Base-by-base conservation (phyloP, 2,113 vertebrate genomes). In the Xerus inauris region DNA sequence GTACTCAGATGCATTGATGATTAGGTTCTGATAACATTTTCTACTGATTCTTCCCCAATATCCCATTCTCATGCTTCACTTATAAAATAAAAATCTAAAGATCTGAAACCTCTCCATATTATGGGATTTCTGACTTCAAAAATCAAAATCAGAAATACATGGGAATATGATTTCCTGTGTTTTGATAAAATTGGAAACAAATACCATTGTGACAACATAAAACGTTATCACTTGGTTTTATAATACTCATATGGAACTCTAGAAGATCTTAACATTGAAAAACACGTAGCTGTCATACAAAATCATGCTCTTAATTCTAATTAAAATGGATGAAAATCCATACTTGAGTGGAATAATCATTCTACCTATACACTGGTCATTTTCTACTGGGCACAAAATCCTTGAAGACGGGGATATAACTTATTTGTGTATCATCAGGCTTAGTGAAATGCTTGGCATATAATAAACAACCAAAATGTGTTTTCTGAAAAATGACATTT, bases 401-500 rank as follows among this genome's bases (percentile, higher is more conserved):
- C 51, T 95, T 91, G 28, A 91, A 42, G 54, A 65, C n/a, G 86
- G 71, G 40, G 19, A 51, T 28, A 69, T 45, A 49, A 87, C 30
- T n/a, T 88, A 67, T 93, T 35, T 80, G 26, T 67, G 20, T 57
- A 49, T 76, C 64, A 40, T 89, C 20, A 84, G n/a, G 17, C 26
- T 93, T 94, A 51, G 89, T 80, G 40, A 4, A 85, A 81, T 89
- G 38, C 8, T 84, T 87, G 59, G 26, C 13, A 91, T 82, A 45
- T 67, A 38, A 81, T 79, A 92, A 97, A 79, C 6, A 92, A 73
- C 92, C 22, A 94, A 92, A 96, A 76, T 62, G 17, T 8, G 5
- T 83, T 96, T 96, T 51, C 91, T 14, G 94, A 97, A 87, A 91
- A 94, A 89, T 95, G 69, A 47, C 6, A 89, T 80, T 94, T 92